Evolutionary conservation across 2,113 vertebrate species (phyloP), one percentile per base, ranked within the genome.

Genomic region (Gallinago jamesoni): DNA sequence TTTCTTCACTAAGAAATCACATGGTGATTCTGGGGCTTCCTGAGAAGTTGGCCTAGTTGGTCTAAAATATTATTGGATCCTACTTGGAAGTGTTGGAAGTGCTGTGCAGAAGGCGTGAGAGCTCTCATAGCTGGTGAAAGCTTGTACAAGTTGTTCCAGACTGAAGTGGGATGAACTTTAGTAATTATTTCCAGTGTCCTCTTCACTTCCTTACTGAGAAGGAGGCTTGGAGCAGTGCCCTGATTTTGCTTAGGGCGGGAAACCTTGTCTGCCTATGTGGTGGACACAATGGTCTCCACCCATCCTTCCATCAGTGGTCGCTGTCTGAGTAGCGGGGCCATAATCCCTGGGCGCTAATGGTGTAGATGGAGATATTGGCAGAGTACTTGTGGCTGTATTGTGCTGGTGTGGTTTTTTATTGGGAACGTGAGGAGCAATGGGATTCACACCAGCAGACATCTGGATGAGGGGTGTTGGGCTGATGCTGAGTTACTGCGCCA

Each of bases 151-250:
- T 90, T 83, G 27, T 86, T 90, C 55, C 79, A 83, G 59, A 31
- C 47, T 84, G 59, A 83, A 94, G 70, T 80, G 63, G 59, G 55
- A 73, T 74, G 67, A 90, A 74, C 24, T 70, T 90, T 8, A 84
- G 31, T n/a, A 60, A 28, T 85, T 88, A 79, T 69, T 90, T 93
- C 41, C 55, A 74, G 37, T n/a, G 72, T 69, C 31, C 6, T 66
- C 7, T 52, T 82, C 30, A 16, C 63, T 94, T 94, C 47, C 63
- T 73, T 63, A 69, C n/a, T 62, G 63, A 80, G 37, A 89, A 93
- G 14, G 17, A 14, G 6, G 7, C 33, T 83, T 95, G 86, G 72
- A 93, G 31, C 45, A 43, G 75, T 70, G 86, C 50, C 50, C 22
- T 79, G 28, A 22, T 88, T 70, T 84, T 90, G 25, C 69, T 86